Percentiles rank a stretch among this genome's conserved stretches.
phyloP scores from a whole-genome alignment of 2,797 vertebrate genomes.

The Hydrophis major region DNA sequence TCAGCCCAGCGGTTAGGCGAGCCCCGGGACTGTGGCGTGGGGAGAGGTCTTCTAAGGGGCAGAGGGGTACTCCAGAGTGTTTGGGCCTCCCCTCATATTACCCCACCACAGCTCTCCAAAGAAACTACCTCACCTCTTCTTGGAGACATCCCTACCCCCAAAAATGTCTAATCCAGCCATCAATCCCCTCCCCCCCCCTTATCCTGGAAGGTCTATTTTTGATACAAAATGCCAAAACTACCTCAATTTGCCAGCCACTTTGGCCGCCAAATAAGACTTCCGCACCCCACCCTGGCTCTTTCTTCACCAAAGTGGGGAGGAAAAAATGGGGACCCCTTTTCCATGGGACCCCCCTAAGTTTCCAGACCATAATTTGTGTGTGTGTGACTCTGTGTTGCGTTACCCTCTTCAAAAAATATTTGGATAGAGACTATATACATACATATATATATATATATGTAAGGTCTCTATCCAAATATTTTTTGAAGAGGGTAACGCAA shows the following conservation, averaged over 20 bases:
- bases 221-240: conserved; percentile 33
- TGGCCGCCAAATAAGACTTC: background rate
- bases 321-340: background rate
- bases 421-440: too few species aligned
- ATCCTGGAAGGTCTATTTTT: conserved; percentile 24
- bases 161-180: background rate
- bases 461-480: too few species aligned
- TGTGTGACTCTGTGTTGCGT: too few species aligned
- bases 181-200: background rate
- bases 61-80: background rate
- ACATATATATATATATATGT: too few species aligned
- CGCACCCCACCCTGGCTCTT: background rate
- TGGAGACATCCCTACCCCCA: background rate
- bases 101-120: conserved; percentile 19
- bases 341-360: background rate
- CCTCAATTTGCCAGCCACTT: conserved; percentile 8
- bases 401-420: too few species aligned
- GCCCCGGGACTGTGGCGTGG: background rate
- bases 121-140: conserved; percentile 26
- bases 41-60: background rate
- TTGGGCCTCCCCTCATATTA: background rate
- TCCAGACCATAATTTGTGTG: background rate
- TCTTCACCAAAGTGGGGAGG: background rate
- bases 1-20: conserved; percentile 14
- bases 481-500: conserved; percentile 22